Evolutionary conservation across 1,140 invertebrate genomes (phyloP).

Genomic region (Drosophila punjabiensis): DNA sequence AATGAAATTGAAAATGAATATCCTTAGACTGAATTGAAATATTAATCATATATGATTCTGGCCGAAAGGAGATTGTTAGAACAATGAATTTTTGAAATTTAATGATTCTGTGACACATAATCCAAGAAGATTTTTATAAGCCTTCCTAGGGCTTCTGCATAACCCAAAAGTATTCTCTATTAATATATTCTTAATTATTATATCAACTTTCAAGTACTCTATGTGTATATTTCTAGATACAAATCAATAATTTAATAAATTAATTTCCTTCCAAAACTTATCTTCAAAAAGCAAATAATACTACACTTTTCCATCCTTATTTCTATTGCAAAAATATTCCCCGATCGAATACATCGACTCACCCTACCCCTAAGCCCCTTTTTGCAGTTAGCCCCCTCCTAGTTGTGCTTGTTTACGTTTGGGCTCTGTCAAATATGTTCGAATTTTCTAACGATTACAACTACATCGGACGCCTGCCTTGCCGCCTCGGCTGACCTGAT

Average conservation of each 20-base stretch:
- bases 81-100: background rate
- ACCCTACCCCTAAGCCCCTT: conserved; percentile 33
- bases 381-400: conserved; percentile 7
- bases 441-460: conserved; percentile 84
- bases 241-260: no score
- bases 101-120: background rate
- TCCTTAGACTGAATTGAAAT: background rate
- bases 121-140: background rate
- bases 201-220: no score
- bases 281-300: background rate
- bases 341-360: background rate
- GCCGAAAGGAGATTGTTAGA: background rate
- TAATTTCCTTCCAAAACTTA: background rate
- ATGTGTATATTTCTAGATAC: no score
- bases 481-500: conserved; percentile 65
- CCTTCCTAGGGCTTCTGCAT: background rate
- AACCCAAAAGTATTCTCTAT: no score
- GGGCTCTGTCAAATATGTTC: conserved; percentile 83
- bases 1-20: no score
- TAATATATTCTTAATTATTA: no score
- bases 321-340: background rate
- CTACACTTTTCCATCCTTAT: background rate
- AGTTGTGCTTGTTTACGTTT: conserved; percentile 72
- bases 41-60: background rate
- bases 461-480: conserved; percentile 52